phyloP scores from a whole-genome alignment of 1,140 invertebrate genomes.

The Ganaspis sp. region DNA sequence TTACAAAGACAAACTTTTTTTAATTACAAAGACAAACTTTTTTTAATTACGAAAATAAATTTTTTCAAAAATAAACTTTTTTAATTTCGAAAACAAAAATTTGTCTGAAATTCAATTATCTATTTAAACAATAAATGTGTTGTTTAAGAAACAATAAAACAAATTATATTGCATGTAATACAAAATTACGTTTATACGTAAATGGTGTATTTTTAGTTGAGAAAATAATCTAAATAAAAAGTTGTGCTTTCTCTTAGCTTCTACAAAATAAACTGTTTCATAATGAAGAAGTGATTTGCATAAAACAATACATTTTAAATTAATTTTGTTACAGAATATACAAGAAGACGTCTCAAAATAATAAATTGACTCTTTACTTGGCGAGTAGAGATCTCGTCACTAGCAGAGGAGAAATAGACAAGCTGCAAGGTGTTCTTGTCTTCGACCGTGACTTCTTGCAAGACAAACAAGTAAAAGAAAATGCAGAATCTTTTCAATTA shows the following conservation, averaged over 20 bases:
- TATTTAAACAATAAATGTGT: too few relatives aligned
- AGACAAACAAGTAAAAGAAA: slow-evolving; percentile 80
- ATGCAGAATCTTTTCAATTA: slow-evolving; percentile 18
- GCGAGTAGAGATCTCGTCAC: slow-evolving; percentile 87
- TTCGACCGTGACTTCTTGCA: slow-evolving; percentile 86
- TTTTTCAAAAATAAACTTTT: too few relatives aligned
- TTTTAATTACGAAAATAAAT: too few relatives aligned
- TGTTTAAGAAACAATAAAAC: too few relatives aligned
- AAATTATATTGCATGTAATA: too few relatives aligned
- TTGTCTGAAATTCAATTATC: too few relatives aligned
- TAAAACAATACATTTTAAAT: neutral
- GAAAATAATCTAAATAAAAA: too few relatives aligned
- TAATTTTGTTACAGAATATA: slow-evolving; percentile 65
- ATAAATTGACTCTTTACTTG: slow-evolving; percentile 88
- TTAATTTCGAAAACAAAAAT: neutral
- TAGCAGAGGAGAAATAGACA: slow-evolving; percentile 83
- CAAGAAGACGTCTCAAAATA: slow-evolving; percentile 89
- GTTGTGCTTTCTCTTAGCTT: too few relatives aligned
- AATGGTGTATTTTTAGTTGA: too few relatives aligned
- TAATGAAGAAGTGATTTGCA: neutral
- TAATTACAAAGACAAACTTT: too few relatives aligned
- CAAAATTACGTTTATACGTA: too few relatives aligned
- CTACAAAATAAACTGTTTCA: too few relatives aligned
- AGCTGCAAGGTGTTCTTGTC: slow-evolving; percentile 86
- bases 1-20: neutral